These are phyloP conservation scores for Pegoplata infirma DNA, from an alignment of 2,888 invertebrate genomes.

Conservation along the genomic window DNA sequence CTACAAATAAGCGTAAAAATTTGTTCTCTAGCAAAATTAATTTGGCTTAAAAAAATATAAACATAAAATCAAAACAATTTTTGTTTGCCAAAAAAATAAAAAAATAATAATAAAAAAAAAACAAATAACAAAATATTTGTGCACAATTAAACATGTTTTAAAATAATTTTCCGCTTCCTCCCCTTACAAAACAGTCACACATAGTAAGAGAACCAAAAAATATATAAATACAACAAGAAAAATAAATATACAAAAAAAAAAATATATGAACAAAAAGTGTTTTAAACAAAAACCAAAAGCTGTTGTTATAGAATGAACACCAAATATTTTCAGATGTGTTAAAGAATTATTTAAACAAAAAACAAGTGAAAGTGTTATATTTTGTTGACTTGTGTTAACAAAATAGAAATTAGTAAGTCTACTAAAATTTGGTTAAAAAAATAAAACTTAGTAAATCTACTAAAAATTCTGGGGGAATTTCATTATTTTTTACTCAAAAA, in stretches of 20 bases:
- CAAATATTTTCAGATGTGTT: not conserved
- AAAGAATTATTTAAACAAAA: not conserved
- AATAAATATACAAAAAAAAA: too few species aligned
- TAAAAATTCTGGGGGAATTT: too few species aligned
- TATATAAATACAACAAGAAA: slow-evolving; percentile 10
- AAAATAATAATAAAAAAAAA: not conserved
- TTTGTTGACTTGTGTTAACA: too few species aligned
- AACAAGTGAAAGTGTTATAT: too few species aligned
- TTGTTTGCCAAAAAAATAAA: slow-evolving; percentile 12
- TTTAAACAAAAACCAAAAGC: not conserved
- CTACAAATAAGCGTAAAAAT: slow-evolving; percentile 19
- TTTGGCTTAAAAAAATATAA: slow-evolving; percentile 4
- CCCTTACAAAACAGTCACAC: not conserved
- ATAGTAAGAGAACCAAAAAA: not conserved
- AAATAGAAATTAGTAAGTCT: too few species aligned
- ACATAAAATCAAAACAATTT: not conserved
- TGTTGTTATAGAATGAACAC: not conserved
- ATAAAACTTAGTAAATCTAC: too few species aligned
- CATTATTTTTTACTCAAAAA: too few species aligned
- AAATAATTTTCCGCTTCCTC: slow-evolving; percentile 45
- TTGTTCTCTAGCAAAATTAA: not conserved
- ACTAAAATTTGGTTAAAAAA: too few species aligned
- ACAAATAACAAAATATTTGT: slow-evolving; percentile 44
- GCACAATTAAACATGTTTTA: slow-evolving; percentile 43
- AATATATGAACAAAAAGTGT: too few species aligned